Evolutionary conservation across 2,888 invertebrate species (phyloP).

Genomic region (Blera fallax): DNA sequence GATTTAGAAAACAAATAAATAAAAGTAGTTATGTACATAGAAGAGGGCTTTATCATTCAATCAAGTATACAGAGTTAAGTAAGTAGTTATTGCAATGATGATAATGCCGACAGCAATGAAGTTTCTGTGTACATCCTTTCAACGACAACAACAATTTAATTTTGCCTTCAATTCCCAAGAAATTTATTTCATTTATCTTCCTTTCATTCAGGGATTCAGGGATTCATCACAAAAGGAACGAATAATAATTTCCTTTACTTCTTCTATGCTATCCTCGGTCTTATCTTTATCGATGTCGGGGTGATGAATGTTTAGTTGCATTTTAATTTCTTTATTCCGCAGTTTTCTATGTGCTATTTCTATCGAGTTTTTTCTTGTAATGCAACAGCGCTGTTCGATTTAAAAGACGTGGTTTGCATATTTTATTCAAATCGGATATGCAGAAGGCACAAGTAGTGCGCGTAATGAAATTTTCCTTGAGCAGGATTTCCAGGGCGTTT

Average conservation of each 20-base stretch:
- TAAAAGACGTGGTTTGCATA: neutral
- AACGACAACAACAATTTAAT: neutral
- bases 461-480: neutral
- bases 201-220: neutral
- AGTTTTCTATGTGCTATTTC: neutral
- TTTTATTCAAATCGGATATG: neutral
- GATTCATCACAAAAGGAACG: neutral
- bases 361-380: neutral
- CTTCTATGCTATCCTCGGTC: neutral
- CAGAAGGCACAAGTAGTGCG: neutral
- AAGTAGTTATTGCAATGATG: too few relatives aligned
- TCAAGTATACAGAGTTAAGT: too few relatives aligned
- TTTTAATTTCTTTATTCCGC: conserved; percentile 1
- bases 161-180: neutral
- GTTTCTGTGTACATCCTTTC: too few relatives aligned
- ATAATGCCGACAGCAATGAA: too few relatives aligned
- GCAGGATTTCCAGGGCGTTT: neutral
- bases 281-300: conserved; percentile 1
- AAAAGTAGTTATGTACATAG: too few relatives aligned
- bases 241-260: neutral
- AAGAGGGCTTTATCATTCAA: too few relatives aligned
- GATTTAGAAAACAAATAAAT: too few relatives aligned
- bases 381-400: neutral
- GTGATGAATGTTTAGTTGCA: conserved; percentile 20
- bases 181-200: conserved; percentile 7